Evolutionary conservation across 2,113 vertebrate genomes (phyloP), one percentile per base, ranked within the genome.

Genomic region (Scytalopus superciliaris): DNA sequence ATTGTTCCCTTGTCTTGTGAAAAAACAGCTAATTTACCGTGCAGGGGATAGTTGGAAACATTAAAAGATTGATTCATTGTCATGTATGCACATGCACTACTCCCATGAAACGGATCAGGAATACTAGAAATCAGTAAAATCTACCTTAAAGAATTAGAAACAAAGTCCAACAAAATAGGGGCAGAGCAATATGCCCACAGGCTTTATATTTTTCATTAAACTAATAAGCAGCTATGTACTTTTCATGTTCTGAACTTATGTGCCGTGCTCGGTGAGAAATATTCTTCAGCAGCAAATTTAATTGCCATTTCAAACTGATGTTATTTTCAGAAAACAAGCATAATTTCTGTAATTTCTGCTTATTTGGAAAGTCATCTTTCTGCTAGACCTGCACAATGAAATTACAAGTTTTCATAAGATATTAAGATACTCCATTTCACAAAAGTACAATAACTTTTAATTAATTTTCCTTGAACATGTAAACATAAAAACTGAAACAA

Each of bases 1-100:
- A 64, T 76, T 69, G 5, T 25, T 93, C 39, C 16, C 28, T 69
- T 62, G 4, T 42, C 74, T 81, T 45, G 11, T 84, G 39, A 91
- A 96, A 42, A 42, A 88, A 90, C 73, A 91, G 22, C 19, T 44
- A 45, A 66, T 88, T 92, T 69, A n/a, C 53, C 35, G 45, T 55
- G 33, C 25, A 84, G 56, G 42, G 84, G 10, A 53, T 12, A 53
- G 15, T 1, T 91, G 28, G 53, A 94, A 84, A 90, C 21, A 37
- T 70, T 80, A 84, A 59, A 37, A 87, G 50, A 37, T 14, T 6
- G 14, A 53, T 45, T 75, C 56, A 57, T 25, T 85, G 15, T 49
- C 21, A 28, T 45, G 5, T 73, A 47, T 39, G 39, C 27, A 80
- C 30, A 68, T 25, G 50, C 28, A 35, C 10, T 55, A n/a, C n/a